Conservation (phyloP, 2,113 vertebrate species). For the Ctenodactylus gundi region DNA sequence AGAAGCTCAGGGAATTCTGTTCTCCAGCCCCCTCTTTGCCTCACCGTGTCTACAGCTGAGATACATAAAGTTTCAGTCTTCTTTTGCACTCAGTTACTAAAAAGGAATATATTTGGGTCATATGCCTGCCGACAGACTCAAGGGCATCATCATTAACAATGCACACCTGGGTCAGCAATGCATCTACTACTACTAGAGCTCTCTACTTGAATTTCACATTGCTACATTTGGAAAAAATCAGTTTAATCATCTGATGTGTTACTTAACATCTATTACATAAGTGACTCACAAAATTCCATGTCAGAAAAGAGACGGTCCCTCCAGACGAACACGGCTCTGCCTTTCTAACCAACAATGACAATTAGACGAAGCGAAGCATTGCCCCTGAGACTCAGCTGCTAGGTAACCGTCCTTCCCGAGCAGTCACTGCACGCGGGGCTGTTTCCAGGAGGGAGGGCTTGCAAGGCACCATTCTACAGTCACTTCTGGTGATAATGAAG, state of each 20-base stretch:
- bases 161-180: constrained; percentile 53
- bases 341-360: neutral
- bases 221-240: constrained; percentile 16
- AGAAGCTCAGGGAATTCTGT: neutral
- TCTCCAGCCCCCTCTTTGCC: neutral
- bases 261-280: neutral
- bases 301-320: constrained; percentile 1
- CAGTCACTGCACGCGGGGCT: neutral
- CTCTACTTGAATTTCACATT: constrained; percentile 24
- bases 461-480: neutral
- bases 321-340: neutral
- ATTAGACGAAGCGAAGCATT: neutral
- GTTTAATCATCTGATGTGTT: neutral
- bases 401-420: neutral
- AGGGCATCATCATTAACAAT: constrained; percentile 63
- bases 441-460: neutral
- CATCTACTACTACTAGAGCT: constrained; percentile 24
- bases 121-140: constrained; percentile 22
- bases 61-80: neutral
- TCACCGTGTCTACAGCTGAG: neutral
- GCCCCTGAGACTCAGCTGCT: neutral
- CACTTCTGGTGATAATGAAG: neutral
- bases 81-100: neutral
- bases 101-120: constrained; percentile 63
- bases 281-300: neutral